Evolutionary conservation across 2,888 invertebrate species (phyloP), one percentile per base, ranked within the genome.

Genomic region (Lacanobia oleracea): DNA sequence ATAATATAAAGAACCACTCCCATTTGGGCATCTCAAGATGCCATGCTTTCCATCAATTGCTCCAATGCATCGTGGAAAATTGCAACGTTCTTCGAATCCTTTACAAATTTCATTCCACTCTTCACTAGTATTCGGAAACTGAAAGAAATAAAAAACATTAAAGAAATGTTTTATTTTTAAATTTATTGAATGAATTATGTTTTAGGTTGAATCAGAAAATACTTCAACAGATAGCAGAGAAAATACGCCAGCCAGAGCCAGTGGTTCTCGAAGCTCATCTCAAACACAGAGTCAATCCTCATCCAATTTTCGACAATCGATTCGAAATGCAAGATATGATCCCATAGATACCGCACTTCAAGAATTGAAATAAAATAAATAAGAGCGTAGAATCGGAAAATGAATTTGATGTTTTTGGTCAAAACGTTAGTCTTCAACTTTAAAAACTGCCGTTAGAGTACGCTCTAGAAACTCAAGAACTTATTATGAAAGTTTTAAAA

Each of bases 351-450:
- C 63, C 63, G 63, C 63, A 51, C 63, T 63, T 63, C 51, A 63
- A 68, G 72, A 72, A 72, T 72, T 72, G 68, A 74, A 54, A 69
- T n/a, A 73, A 69, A 68, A 72, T 67, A 72, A 69, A 70, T 63
- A 69, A 70, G 51, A 77, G 68, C 62, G 68, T 72, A 69, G 67
- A 72, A 72, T 67, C 67, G 61, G 68, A 76, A 76, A 72, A 72
- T 57, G 76, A 76, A 72, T 76, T 76, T 72, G 76, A 76, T 76
- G 76, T 69, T 68, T 76, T 76, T 72, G 76, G 76, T 69, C 72
- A 72, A 65, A 76, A 76, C 65, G 76, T 69, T 69, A 72, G 72
- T 69, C 72, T 76, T 72, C 76, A 76, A 69, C 76, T 72, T 27
- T 3, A 27, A 27, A 27, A 27, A 27, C 27, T 27, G 27, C 27